Conservation (phyloP, 2,797 vertebrate genomes). For the Myotis planiceps region DNA sequence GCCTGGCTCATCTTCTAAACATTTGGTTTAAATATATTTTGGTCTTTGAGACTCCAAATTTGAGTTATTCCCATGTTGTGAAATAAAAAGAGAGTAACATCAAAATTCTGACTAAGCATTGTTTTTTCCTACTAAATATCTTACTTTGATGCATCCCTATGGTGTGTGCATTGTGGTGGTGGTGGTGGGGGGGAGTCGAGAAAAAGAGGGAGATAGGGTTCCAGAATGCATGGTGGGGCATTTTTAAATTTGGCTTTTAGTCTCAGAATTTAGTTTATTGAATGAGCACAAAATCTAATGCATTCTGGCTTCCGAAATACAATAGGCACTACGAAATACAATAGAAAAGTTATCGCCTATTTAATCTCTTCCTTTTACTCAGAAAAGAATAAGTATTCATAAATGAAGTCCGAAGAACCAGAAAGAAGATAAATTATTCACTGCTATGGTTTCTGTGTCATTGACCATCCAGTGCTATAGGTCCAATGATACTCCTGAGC, state of each 20-base stretch:
- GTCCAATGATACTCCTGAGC: background rate
- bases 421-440: background rate
- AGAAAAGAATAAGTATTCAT: background rate
- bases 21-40: constrained; percentile 60
- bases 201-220: background rate
- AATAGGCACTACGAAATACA: background rate
- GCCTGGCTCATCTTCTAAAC: constrained; percentile 59
- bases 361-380: constrained; percentile 36
- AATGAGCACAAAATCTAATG: constrained; percentile 21
- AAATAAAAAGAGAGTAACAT: constrained; percentile 77
- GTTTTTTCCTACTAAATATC: background rate
- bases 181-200: background rate
- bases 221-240: background rate
- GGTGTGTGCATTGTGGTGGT: background rate
- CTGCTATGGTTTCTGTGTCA: background rate
- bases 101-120: constrained; percentile 26
- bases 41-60: constrained; percentile 61
- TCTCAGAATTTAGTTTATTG: background rate
- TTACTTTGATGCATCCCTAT: background rate
- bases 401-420: constrained; percentile 15
- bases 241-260: background rate
- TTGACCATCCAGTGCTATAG: background rate
- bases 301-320: background rate
- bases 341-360: background rate
- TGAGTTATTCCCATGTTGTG: constrained; percentile 67